Evolutionary conservation across 2,113 vertebrate genomes (phyloP).

Genomic region (Strix aluco): DNA sequence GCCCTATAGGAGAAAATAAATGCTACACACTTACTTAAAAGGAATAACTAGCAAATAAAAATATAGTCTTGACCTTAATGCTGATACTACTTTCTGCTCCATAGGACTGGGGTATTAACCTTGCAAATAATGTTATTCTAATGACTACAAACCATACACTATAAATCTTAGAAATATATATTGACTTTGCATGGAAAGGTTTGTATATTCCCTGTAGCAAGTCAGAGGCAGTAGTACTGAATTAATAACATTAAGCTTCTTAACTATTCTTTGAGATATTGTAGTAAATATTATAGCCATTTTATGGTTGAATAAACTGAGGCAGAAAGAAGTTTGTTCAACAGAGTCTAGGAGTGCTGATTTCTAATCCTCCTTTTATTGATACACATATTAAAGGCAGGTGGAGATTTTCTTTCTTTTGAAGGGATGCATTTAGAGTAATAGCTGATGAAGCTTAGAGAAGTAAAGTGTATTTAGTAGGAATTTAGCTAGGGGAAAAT

Average conservation of each 20-base stretch:
- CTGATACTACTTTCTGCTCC: neutral
- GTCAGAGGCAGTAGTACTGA: neutral
- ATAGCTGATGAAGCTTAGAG: neutral
- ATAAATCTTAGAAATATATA: conserved; percentile 4
- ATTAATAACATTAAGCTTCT: conserved; percentile 1
- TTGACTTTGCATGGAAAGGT: neutral
- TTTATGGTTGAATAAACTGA: conserved; percentile 20
- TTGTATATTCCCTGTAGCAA: neutral
- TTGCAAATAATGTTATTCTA: neutral
- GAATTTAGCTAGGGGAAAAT: conserved; percentile 5
- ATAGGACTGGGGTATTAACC: neutral
- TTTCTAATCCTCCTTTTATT: conserved; percentile 11
- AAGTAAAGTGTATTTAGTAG: neutral
- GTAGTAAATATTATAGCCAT: neutral
- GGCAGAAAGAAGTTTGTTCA: neutral
- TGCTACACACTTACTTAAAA: neutral
- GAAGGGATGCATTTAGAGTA: neutral
- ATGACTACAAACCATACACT: neutral
- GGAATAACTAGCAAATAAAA: neutral
- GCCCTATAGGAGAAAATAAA: neutral
- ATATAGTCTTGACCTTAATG: neutral
- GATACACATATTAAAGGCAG: neutral
- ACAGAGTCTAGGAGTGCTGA: neutral
- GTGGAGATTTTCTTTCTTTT: neutral
- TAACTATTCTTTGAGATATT: neutral